These are phyloP conservation scores for Hydrolagus colliei DNA, from an alignment of 2,797 vertebrate species.

Conservation along the genomic window DNA sequence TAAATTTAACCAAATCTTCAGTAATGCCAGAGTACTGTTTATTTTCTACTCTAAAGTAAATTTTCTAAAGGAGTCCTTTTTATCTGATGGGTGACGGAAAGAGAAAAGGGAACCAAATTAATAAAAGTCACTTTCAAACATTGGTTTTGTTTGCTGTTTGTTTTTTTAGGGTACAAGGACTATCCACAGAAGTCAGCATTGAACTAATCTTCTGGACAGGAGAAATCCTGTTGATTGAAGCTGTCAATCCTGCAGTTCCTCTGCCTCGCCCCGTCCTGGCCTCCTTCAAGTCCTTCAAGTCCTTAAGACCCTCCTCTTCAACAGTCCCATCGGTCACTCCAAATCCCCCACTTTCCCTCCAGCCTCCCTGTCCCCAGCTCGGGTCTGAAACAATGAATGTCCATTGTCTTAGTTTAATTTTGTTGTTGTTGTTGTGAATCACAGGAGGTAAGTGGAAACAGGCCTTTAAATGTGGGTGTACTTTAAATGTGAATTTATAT, in stretches of 20 bases:
- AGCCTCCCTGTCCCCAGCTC: no score
- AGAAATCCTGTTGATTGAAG: neutral
- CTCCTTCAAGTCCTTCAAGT: no score
- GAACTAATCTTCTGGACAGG: neutral
- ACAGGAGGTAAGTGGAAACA: neutral
- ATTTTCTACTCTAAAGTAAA: neutral
- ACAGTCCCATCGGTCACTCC: no score
- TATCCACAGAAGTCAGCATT: neutral
- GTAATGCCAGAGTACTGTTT: neutral
- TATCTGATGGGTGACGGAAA: neutral
- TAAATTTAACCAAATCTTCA: no score
- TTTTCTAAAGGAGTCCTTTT: neutral
- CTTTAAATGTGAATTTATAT: neutral
- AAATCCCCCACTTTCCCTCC: no score
- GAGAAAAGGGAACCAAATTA: neutral
- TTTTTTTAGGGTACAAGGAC: neutral
- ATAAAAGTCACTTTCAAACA: neutral
- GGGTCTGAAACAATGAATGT: no score
- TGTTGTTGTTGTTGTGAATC: neutral
- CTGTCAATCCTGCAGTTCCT: neutral
- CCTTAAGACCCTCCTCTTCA: no score
- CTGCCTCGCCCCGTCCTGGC: no score
- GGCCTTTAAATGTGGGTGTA: neutral
- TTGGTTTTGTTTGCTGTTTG: neutral
- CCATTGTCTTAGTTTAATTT: no score